phyloP scores from a whole-genome alignment of 2,797 vertebrate genomes.

The Enteromius treurensis region DNA sequence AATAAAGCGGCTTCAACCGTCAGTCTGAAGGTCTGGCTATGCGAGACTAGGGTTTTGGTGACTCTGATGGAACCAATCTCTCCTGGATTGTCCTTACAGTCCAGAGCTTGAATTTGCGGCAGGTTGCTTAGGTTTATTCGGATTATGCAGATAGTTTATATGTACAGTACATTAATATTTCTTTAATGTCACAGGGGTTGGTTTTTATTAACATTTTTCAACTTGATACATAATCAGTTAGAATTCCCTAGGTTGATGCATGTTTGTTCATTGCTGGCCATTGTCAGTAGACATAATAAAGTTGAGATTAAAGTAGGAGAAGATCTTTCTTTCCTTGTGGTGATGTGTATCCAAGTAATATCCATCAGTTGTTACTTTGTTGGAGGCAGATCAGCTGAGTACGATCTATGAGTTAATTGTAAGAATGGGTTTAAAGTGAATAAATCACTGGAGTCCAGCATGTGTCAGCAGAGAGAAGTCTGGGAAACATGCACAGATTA shows the following conservation, averaged over 20 bases:
- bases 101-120: constrained; percentile 26
- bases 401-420: not conserved
- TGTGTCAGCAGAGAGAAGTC: not conserved
- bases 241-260: not conserved
- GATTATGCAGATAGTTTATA: not conserved
- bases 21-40: no score
- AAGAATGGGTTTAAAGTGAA: not conserved
- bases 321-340: not conserved
- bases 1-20: no score
- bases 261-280: not conserved
- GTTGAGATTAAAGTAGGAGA: not conserved
- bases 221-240: no score
- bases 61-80: constrained; percentile 54
- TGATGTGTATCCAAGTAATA: not conserved
- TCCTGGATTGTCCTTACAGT: constrained; percentile 51
- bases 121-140: no score
- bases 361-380: no score
- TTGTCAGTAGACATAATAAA: not conserved
- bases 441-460: not conserved
- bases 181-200: not conserved
- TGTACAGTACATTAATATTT: not conserved
- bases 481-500: not conserved
- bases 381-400: not conserved
- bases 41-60: no score
- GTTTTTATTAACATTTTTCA: not conserved